These are phyloP conservation scores for Caenorhabditis sulstoni DNA, from an alignment of 2,888 invertebrate species.

Conservation along the genomic window DNA sequence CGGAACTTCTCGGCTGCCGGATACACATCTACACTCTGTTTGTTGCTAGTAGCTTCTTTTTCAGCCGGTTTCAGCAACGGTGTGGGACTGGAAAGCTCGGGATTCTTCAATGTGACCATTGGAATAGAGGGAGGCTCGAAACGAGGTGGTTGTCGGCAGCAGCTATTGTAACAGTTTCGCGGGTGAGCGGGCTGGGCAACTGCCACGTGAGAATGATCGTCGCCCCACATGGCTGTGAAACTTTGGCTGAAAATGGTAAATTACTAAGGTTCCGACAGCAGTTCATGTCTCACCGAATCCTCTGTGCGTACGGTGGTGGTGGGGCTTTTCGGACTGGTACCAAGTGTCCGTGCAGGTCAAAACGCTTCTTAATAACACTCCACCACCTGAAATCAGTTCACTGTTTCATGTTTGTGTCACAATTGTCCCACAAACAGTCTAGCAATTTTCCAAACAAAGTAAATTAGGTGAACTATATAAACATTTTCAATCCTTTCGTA, in stretches of 20 bases:
- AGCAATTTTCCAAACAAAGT: too few species aligned
- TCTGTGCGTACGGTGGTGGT: conserved; percentile 69
- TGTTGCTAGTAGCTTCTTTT: conserved; percentile 5
- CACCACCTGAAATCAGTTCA: conserved; percentile 72
- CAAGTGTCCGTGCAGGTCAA: conserved; percentile 73
- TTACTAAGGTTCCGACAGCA: too few species aligned
- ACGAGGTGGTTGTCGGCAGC: conserved; percentile 41
- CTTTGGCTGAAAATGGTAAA: conserved; percentile 48
- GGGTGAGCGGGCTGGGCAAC: conserved; percentile 50
- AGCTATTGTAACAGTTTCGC: conserved; percentile 37
- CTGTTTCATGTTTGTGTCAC: neutral
- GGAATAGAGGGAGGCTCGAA: conserved; percentile 62
- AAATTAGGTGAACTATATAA: too few species aligned
- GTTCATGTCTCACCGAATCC: too few species aligned
- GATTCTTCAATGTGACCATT: conserved; percentile 51
- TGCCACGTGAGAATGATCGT: conserved; percentile 47
- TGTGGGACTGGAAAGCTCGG: conserved; percentile 47
- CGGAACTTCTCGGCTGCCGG: conserved; percentile 31
- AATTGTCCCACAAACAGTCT: conserved; percentile 1
- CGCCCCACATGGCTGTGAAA: conserved; percentile 67
- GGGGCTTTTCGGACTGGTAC: conserved; percentile 78
- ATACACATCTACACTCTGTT: conserved; percentile 26
- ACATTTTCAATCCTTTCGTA: too few species aligned
- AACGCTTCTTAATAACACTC: conserved; percentile 64
- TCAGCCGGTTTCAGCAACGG: conserved; percentile 33